These are phyloP conservation scores for Lerema accius DNA, from an alignment of 1,140 invertebrate genomes.

Conservation along the genomic window DNA sequence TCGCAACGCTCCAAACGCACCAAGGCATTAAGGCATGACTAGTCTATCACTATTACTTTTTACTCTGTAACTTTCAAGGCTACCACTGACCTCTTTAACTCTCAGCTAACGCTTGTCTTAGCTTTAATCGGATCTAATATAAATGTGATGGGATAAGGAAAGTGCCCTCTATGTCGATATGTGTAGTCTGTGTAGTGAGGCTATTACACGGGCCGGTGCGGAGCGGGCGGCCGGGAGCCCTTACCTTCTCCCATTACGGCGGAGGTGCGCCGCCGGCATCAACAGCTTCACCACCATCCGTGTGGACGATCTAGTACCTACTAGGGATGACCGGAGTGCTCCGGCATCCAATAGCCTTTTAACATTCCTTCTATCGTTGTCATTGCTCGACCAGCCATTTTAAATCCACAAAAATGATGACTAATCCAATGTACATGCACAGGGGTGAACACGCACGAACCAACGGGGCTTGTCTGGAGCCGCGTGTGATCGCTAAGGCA, in stretches of 20 bases:
- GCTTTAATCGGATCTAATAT: slow-evolving; percentile 66
- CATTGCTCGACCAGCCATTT: slow-evolving; percentile 52
- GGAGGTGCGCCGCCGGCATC: slow-evolving; percentile 77
- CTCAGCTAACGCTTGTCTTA: slow-evolving; percentile 71
- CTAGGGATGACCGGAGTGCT: slow-evolving; percentile 60
- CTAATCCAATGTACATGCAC: slow-evolving; percentile 53
- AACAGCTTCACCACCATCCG: slow-evolving; percentile 70
- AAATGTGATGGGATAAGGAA: slow-evolving; percentile 87
- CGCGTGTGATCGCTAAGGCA: slow-evolving; percentile 90
- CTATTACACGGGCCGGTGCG: slow-evolving; percentile 56
- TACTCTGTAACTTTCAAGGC: slow-evolving; percentile 69
- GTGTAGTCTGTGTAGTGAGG: slow-evolving; percentile 61
- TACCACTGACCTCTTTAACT: slow-evolving; percentile 67
- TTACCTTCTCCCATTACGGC: slow-evolving; percentile 86
- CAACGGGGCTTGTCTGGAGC: slow-evolving; percentile 85
- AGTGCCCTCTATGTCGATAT: slow-evolving; percentile 80
- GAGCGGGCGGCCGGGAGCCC: slow-evolving; percentile 80
- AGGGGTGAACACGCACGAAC: slow-evolving; percentile 62
- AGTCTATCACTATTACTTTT: slow-evolving; percentile 51
- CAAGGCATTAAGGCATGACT: slow-evolving; percentile 59
- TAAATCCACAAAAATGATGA: slow-evolving; percentile 30
- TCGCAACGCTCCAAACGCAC: slow-evolving; percentile 73
- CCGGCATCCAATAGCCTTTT: slow-evolving; percentile 67
- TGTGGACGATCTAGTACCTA: slow-evolving; percentile 60
- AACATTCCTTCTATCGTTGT: slow-evolving; percentile 68